These are phyloP conservation scores for Holacanthus passer DNA, from an alignment of 2,113 vertebrate genomes.

Conservation along the genomic window DNA sequence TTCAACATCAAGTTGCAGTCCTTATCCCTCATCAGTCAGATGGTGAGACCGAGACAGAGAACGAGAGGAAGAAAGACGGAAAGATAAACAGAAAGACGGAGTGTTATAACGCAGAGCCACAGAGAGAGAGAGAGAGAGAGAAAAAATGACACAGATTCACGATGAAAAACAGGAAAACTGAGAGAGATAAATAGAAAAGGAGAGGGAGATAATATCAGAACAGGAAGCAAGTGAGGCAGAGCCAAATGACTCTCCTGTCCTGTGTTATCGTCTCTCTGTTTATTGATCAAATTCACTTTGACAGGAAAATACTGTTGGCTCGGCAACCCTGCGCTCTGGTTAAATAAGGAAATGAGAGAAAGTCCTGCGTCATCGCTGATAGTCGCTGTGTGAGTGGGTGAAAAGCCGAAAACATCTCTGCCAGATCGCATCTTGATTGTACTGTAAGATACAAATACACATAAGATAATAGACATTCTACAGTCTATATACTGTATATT, in stretches of 20 bases:
- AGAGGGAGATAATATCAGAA: constrained; percentile 55
- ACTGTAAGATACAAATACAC: not conserved
- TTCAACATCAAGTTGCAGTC: constrained; percentile 49
- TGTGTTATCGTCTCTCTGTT: constrained; percentile 48
- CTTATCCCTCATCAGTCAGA: constrained; percentile 51
- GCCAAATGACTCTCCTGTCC: constrained; percentile 42
- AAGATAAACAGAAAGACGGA: constrained; percentile 45
- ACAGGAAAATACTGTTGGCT: constrained; percentile 47
- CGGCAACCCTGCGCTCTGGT: constrained; percentile 24
- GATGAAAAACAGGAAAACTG: constrained; percentile 15
- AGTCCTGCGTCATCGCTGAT: constrained; percentile 30
- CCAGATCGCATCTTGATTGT: constrained; percentile 14
- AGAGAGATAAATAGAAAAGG: constrained; percentile 42
- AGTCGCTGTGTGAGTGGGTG: constrained; percentile 19
- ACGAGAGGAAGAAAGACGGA: constrained; percentile 8
- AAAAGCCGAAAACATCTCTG: constrained; percentile 20
- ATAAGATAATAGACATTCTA: not conserved
- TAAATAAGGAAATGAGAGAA: constrained; percentile 66
- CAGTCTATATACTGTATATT: not conserved
- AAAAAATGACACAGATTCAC: not conserved
- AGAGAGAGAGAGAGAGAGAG: constrained; percentile 18
- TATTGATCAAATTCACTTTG: constrained; percentile 56
- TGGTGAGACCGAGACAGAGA: constrained; percentile 10
- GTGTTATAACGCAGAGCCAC: constrained; percentile 42
- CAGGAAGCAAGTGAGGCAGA: constrained; percentile 57